Conservation (phyloP, 2,113 vertebrate species). For the Pseudopodoces humilis region DNA sequence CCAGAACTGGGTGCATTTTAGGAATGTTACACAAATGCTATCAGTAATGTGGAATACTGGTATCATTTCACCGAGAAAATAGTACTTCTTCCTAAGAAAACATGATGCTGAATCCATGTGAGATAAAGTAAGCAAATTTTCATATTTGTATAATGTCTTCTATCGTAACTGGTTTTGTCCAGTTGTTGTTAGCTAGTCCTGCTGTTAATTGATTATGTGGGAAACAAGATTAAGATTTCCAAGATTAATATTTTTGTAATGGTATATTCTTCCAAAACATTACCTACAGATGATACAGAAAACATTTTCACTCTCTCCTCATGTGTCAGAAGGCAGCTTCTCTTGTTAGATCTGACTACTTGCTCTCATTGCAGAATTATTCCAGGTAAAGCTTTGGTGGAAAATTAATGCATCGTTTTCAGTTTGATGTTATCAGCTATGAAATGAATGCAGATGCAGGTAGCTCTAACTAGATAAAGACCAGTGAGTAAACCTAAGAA, state of each 20-base stretch:
- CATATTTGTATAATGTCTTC: background rate
- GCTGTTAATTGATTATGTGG: background rate
- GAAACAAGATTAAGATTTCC: background rate
- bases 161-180: background rate
- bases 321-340: background rate
- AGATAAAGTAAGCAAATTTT: background rate
- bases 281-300: background rate
- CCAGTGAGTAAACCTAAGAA: background rate
- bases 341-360: background rate
- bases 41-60: background rate
- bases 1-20: background rate
- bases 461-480: background rate
- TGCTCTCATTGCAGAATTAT: background rate
- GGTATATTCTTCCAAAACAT: background rate
- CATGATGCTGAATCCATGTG: background rate
- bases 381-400: background rate
- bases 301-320: background rate
- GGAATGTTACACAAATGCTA: background rate
- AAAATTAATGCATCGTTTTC: background rate
- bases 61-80: background rate
- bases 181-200: background rate
- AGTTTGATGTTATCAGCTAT: background rate
- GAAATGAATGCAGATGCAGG: background rate
- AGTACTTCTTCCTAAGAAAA: background rate
- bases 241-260: background rate